Conservation (phyloP, 1,140 invertebrate species). For the Grapholita molesta region DNA sequence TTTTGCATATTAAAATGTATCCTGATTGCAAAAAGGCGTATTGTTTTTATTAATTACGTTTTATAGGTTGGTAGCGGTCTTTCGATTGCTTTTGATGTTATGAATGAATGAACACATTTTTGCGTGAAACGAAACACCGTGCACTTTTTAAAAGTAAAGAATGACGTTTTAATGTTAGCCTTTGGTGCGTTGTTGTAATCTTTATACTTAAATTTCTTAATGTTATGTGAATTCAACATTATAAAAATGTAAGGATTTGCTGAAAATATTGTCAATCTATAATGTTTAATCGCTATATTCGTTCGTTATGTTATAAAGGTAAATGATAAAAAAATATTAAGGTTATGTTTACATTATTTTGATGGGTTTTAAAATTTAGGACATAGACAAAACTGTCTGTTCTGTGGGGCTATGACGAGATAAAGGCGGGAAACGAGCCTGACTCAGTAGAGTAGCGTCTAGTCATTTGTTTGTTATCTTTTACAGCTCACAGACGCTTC, state of each 20-base stretch:
- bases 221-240: not conserved
- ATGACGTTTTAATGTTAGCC: no score
- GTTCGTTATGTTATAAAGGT: constrained; percentile 36
- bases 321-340: constrained; percentile 35
- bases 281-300: constrained; percentile 28
- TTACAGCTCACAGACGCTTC: constrained; percentile 25
- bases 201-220: not conserved
- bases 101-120: no score
- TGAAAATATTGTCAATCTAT: constrained; percentile 5
- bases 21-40: no score
- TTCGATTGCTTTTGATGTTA: no score
- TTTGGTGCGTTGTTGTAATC: not conserved
- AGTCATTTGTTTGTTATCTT: constrained; percentile 24
- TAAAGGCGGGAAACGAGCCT: constrained; percentile 44
- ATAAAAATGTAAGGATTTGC: not conserved
- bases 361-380: constrained; percentile 26
- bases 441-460: not conserved
- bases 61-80: no score
- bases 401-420: not conserved
- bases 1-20: no score
- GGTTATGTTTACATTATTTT: constrained; percentile 43
- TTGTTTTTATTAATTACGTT: no score
- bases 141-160: no score
- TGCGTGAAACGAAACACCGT: no score
- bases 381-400: constrained; percentile 12